phyloP scores from a whole-genome alignment of 2,888 invertebrate genomes.

The Drosophila suboccidentalis region DNA sequence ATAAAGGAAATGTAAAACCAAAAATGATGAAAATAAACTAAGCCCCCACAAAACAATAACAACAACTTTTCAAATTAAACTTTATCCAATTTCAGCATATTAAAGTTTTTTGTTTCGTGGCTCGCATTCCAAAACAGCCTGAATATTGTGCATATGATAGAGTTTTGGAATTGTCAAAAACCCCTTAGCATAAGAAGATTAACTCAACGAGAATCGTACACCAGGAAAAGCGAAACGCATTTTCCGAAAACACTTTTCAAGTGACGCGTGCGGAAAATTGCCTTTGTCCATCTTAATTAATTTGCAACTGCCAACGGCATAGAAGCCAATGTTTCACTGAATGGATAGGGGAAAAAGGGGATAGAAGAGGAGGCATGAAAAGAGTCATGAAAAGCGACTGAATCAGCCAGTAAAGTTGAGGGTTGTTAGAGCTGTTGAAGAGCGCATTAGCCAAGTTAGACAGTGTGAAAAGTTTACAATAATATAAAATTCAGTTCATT shows the following conservation, averaged over 20 bases:
- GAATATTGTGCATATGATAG: neutral
- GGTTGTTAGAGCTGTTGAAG: conserved; percentile 9
- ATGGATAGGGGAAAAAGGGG: rapidly evolving
- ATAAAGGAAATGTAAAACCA: conserved; percentile 18
- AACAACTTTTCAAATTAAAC: conserved; percentile 82
- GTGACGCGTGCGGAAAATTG: conserved; percentile 60
- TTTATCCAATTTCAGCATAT: conserved; percentile 75
- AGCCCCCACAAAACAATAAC: conserved; percentile 65
- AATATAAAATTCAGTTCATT: neutral
- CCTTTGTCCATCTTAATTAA: conserved; percentile 80
- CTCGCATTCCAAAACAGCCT: conserved; percentile 35
- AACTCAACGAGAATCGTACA: conserved; percentile 16
- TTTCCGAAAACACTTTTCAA: conserved; percentile 43
- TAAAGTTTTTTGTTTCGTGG: conserved; percentile 66
- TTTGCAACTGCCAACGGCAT: conserved; percentile 54
- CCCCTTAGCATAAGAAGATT: conserved; percentile 26
- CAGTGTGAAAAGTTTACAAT: conserved; percentile 32
- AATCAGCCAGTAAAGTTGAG: neutral
- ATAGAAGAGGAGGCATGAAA: too few species aligned
- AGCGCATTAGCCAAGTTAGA: conserved; percentile 30
- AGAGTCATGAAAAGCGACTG: too few species aligned
- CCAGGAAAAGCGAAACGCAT: conserved; percentile 24
- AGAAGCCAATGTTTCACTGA: neutral
- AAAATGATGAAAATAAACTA: conserved; percentile 38
- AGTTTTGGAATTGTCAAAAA: neutral